Percentiles rank a stretch among this genome's conserved stretches.
These are phyloP conservation scores for Petrophora chlorosata DNA, from an alignment of 2,888 invertebrate species.

Conservation along the genomic window DNA sequence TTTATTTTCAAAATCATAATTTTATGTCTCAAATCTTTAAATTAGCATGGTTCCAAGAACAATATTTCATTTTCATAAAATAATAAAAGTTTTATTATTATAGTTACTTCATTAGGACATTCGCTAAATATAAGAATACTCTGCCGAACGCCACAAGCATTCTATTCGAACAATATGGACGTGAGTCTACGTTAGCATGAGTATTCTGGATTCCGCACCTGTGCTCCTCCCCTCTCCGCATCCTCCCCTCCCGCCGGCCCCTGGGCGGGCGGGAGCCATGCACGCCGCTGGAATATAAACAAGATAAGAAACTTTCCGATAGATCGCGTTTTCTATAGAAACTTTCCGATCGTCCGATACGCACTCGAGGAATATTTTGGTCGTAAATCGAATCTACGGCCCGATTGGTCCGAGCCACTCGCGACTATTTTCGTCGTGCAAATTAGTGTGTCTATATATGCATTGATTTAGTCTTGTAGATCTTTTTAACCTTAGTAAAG, in stretches of 20 bases:
- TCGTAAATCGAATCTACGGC: constrained; percentile 38
- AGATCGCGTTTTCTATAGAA: constrained; percentile 35
- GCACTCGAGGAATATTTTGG: constrained; percentile 35
- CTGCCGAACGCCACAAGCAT: not conserved
- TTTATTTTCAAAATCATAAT: too few relatives aligned
- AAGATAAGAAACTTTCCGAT: constrained; percentile 44
- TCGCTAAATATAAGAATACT: not conserved
- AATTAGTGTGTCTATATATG: constrained; percentile 4
- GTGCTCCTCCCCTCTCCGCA: constrained; percentile 1
- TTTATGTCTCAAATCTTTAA: too few relatives aligned
- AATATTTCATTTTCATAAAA: too few relatives aligned
- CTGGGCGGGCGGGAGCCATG: constrained; percentile 15
- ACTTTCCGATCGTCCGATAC: constrained; percentile 40
- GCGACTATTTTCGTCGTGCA: constrained; percentile 13
- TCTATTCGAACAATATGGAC: not conserved
- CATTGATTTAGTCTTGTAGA: not conserved
- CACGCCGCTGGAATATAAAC: constrained; percentile 29
- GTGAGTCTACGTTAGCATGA: not conserved
- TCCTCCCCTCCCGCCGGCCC: constrained; percentile 7
- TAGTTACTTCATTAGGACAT: too few relatives aligned
- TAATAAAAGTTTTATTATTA: too few relatives aligned
- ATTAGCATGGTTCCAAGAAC: too few relatives aligned
- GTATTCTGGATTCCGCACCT: constrained; percentile 6
- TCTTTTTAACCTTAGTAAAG: too few relatives aligned
- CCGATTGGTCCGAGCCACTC: constrained; percentile 21